These are phyloP conservation scores for Leucophora obtusa DNA, from an alignment of 2,888 invertebrate species.

Conservation along the genomic window DNA sequence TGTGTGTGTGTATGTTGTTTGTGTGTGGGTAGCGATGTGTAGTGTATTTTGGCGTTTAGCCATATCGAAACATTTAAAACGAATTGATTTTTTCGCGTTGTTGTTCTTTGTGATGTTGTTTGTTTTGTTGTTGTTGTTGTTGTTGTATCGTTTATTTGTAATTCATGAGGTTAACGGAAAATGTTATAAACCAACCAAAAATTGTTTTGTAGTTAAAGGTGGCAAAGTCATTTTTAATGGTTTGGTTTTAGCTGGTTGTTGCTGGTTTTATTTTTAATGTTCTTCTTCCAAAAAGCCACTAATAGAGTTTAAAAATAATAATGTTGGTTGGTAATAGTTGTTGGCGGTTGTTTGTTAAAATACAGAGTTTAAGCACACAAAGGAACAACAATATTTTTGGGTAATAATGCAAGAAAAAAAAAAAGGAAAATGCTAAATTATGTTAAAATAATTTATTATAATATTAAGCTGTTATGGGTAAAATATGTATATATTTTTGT, in stretches of 20 bases:
- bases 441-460: conserved; percentile 26
- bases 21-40: not conserved
- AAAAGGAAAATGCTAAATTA: conserved; percentile 18
- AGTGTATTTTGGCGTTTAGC: conserved; percentile 59
- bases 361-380: conserved; percentile 22
- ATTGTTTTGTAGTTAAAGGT: conserved; percentile 41
- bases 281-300: conserved; percentile 14
- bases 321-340: conserved; percentile 4
- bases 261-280: not conserved
- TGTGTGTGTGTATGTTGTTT: not conserved
- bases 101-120: not conserved
- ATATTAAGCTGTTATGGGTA: conserved; percentile 17
- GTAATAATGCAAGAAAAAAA: conserved; percentile 9
- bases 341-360: conserved; percentile 30
- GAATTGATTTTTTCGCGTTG: conserved; percentile 53
- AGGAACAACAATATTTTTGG: not conserved
- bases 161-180: conserved; percentile 24
- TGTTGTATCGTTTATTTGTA: not conserved
- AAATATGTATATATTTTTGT: not conserved
- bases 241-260: not conserved
- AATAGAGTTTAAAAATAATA: conserved; percentile 39
- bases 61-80: conserved; percentile 51
- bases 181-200: conserved; percentile 29
- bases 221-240: conserved; percentile 45
- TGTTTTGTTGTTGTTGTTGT: conserved; percentile 20